These are phyloP conservation scores for Armadillidium nasatum DNA, from an alignment of 1,140 invertebrate species.

Conservation along the genomic window DNA sequence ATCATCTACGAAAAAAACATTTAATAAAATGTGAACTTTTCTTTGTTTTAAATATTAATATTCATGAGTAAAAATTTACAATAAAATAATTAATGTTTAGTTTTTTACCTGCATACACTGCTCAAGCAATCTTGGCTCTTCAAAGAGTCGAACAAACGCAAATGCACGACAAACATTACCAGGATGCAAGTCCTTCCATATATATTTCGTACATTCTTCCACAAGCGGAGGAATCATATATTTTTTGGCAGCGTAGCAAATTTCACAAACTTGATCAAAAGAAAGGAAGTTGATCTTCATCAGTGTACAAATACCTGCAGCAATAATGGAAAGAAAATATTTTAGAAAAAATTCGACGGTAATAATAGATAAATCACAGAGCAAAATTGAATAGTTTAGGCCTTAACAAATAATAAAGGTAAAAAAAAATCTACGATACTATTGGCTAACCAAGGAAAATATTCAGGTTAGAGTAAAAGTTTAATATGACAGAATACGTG, in stretches of 20 bases:
- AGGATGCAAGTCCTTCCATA: constrained; percentile 71
- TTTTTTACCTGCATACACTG: constrained; percentile 65
- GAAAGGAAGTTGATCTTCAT: constrained; percentile 68
- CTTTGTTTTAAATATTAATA: background rate
- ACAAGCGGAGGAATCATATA: constrained; percentile 77
- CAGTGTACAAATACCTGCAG: constrained; percentile 73
- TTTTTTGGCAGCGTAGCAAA: constrained; percentile 81
- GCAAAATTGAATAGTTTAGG: too few species aligned
- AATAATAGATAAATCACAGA: too few species aligned
- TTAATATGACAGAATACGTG: too few species aligned
- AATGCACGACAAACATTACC: constrained; percentile 76
- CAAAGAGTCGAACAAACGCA: constrained; percentile 77
- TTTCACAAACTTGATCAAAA: constrained; percentile 75
- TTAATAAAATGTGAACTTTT: background rate
- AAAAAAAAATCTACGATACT: too few species aligned
- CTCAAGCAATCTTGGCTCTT: constrained; percentile 70
- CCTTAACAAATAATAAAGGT: too few species aligned
- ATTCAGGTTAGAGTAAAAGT: too few species aligned
- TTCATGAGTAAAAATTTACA: constrained; percentile 9
- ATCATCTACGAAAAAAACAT: constrained; percentile 29
- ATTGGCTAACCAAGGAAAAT: too few species aligned
- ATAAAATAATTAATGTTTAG: constrained; percentile 23
- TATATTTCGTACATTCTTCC: constrained; percentile 69
- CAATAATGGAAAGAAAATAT: constrained; percentile 35
- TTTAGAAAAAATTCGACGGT: too few species aligned